phyloP scores from a whole-genome alignment of 2,888 invertebrate genomes.

The Phlogophora meticulosa region DNA sequence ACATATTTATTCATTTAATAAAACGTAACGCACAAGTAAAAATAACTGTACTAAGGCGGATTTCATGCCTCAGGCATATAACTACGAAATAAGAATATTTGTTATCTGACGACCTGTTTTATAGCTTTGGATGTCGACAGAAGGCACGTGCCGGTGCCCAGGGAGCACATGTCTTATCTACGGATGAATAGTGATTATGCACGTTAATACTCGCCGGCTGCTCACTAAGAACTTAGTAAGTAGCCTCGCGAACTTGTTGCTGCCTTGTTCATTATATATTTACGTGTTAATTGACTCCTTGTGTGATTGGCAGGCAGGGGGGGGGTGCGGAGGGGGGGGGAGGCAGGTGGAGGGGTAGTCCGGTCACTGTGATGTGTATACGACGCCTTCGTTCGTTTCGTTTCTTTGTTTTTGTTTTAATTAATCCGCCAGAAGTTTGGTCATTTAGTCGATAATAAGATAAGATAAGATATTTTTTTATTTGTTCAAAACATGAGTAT shows the following conservation, averaged over 20 bases:
- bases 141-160: neutral
- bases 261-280: constrained; percentile 8
- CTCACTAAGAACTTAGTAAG: neutral
- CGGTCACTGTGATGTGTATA: too few species aligned
- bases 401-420: constrained; percentile 1
- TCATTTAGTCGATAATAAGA: neutral
- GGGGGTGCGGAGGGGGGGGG: neutral
- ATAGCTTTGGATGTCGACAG: neutral
- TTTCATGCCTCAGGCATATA: too few species aligned
- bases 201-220: neutral
- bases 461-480: too few species aligned
- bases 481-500: too few species aligned
- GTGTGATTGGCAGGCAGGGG: neutral
- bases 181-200: constrained; percentile 25
- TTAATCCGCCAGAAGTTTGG: neutral
- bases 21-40: too few species aligned
- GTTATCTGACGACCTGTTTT: neutral
- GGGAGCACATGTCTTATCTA: too few species aligned
- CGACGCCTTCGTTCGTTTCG: neutral
- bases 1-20: too few species aligned
- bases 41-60: too few species aligned
- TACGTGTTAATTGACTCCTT: constrained; percentile 18
- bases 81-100: too few species aligned
- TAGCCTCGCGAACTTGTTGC: neutral
- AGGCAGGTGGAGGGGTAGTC: too few species aligned